Base-by-base conservation (phyloP, 2,888 invertebrate species). In the Ectemnius cavifrons region DNA sequence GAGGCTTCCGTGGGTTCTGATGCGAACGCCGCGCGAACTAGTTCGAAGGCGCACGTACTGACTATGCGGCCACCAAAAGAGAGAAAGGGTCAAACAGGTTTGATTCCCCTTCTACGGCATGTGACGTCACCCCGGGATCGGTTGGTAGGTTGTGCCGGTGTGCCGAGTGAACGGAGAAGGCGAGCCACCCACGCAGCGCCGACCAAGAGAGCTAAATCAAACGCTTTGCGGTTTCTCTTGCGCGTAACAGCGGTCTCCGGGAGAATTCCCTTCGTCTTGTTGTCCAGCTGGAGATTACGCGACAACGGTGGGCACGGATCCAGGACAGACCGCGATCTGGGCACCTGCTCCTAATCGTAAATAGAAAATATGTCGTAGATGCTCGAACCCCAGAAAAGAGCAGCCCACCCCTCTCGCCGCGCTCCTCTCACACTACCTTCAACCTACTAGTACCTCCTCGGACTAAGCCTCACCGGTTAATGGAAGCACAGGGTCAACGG, bases 211-310 rank as follows among this genome's bases (percentile, higher is more conserved):
- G 74, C 57, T 71, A 69, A 77, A 77, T 73, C 79, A 73, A 67
- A 79, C 68, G 78, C 74, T 79, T 79, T 83, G 80, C 78, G 82
- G 84, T 83, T 84, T 79, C 68, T 77, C 56, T 56, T 68, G 65
- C 68, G 77, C 77, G 76, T 83, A 82, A 77, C 82, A 67, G 78
- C 71, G 77, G 75, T 80, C 57, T 62, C 69, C 65, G 49, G 59
- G 73, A 74, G 81, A 80, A 82, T 83, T 82, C 81, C 75, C 76
- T 60, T 80, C 71, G 72, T 80, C 75, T 79, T 75, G 79, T 81
- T 75, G 71, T 81, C 71, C 76, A 79, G 78, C 69, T 78, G 78
- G 73, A 73, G 74, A 74, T 78, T 73, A 71, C 73, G 68, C 67
- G 58, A 67, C 63, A 45, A 23, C 47, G 57, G 69, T 63, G 77